These are phyloP conservation scores for Cherax quadricarinatus DNA, from an alignment of 1,140 invertebrate genomes.

Conservation along the genomic window DNA sequence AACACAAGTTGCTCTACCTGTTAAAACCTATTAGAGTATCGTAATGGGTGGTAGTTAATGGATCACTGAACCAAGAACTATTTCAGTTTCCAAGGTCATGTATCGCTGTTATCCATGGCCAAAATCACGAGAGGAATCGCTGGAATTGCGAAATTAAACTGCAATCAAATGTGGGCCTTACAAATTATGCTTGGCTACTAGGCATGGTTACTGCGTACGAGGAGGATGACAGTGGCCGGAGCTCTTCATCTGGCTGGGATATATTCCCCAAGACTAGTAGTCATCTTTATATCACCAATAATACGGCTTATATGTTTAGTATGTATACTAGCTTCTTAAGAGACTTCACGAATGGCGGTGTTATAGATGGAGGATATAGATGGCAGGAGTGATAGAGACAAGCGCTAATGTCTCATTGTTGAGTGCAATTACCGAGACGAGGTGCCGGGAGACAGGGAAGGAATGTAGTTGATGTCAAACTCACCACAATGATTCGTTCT, in stretches of 20 bases:
- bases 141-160: conserved; percentile 15
- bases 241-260: too few relatives aligned
- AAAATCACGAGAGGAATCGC: neutral
- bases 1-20: neutral
- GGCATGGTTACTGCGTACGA: neutral
- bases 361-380: neutral
- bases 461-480: neutral
- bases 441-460: neutral
- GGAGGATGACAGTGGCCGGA: neutral
- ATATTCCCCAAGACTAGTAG: too few relatives aligned
- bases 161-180: neutral
- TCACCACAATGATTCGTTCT: neutral
- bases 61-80: neutral
- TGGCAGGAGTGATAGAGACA: neutral
- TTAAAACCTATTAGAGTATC: neutral
- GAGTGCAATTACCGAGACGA: neutral
- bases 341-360: neutral
- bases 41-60: neutral
- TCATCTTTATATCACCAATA: too few relatives aligned
- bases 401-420: neutral
- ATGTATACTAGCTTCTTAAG: too few relatives aligned
- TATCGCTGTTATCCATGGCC: neutral
- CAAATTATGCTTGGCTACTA: neutral
- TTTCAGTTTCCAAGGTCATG: neutral
- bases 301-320: too few relatives aligned